These are phyloP conservation scores for Trogon melanurus DNA, from an alignment of 2,113 vertebrate genomes.

Conservation along the genomic window DNA sequence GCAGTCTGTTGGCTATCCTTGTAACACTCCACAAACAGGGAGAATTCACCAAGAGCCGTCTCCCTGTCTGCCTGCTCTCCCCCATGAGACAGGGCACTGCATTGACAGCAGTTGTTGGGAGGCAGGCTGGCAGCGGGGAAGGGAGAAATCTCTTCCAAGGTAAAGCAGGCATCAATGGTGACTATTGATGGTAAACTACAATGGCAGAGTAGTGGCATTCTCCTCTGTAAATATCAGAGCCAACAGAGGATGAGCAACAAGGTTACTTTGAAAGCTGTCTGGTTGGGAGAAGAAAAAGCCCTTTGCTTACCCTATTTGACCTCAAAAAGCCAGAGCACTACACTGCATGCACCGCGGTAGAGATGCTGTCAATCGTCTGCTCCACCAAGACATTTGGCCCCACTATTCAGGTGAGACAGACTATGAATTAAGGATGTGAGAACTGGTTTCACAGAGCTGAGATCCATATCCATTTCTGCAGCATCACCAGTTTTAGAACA, in stretches of 20 bases:
- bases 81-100: not conserved
- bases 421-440: constrained; percentile 8
- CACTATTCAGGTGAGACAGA: not conserved
- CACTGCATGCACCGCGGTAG: not conserved
- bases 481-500: constrained; percentile 34
- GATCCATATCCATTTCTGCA: constrained; percentile 9
- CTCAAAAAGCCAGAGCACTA: not conserved
- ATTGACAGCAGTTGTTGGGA: not conserved
- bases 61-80: not conserved
- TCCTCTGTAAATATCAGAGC: not conserved
- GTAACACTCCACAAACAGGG: not conserved
- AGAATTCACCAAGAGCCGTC: not conserved
- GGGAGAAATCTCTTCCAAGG: not conserved
- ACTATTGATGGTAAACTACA: not conserved
- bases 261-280: constrained; percentile 15
- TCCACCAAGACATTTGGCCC: not conserved
- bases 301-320: not conserved
- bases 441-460: not conserved
- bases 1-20: not conserved
- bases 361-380: not conserved
- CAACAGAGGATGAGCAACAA: constrained; percentile 7
- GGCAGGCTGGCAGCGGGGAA: not conserved
- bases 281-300: not conserved
- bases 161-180: not conserved
- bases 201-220: not conserved